These are phyloP conservation scores for Phylloscopus collybita DNA, from an alignment of 2,797 vertebrate genomes.

Conservation along the genomic window DNA sequence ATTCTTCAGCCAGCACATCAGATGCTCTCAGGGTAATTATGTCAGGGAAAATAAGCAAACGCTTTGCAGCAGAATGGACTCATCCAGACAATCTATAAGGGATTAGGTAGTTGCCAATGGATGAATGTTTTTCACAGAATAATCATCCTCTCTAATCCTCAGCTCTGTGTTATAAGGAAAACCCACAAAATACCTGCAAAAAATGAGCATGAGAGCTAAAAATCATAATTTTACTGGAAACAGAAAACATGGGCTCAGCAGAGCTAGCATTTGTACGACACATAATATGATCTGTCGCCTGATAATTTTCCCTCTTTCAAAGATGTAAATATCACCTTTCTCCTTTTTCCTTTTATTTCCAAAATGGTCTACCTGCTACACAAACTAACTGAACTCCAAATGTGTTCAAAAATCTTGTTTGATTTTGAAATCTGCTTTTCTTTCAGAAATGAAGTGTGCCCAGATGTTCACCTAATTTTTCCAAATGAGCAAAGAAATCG, in stretches of 20 bases:
- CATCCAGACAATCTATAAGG: constrained; percentile 18
- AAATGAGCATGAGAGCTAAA: not conserved
- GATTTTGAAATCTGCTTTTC: not conserved
- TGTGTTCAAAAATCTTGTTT: not conserved
- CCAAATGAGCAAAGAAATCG: not conserved
- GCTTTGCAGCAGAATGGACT: constrained; percentile 36
- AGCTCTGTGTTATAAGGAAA: not conserved
- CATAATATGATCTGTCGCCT: not conserved
- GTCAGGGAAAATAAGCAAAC: constrained; percentile 31
- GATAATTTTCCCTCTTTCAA: not conserved
- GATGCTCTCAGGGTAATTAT: not conserved
- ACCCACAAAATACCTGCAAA: not conserved
- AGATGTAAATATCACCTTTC: not conserved
- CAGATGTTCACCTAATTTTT: not conserved
- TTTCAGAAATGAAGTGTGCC: not conserved
- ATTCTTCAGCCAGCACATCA: not conserved
- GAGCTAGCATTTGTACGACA: not conserved
- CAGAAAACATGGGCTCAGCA: not conserved
- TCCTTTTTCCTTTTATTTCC: not conserved
- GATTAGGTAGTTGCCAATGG: not conserved
- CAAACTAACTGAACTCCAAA: not conserved
- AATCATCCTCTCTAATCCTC: constrained; percentile 5
- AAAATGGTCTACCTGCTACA: not conserved
- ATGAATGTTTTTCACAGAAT: constrained; percentile 21
- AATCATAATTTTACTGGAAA: not conserved